Evolutionary conservation across 2,797 vertebrate species (phyloP), one percentile per base, ranked within the genome.

Genomic region (Melanotaenia trifasciata): DNA sequence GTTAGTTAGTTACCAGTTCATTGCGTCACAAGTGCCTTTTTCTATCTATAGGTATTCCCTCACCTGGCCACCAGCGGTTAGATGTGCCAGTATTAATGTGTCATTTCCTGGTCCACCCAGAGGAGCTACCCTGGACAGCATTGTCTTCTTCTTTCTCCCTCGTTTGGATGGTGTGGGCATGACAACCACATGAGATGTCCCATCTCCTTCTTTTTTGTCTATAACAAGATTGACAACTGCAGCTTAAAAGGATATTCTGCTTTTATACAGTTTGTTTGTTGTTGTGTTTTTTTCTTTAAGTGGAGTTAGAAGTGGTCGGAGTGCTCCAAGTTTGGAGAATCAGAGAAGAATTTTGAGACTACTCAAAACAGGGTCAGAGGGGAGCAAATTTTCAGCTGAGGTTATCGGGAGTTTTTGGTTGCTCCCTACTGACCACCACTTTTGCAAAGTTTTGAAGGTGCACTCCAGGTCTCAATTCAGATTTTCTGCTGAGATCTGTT

Each of bases 91-190:
- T 77, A 95, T 94, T 64, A 96, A 66, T 0, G 93, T 91, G 74
- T 96, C 94, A 69, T 85, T 88, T 76, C 90, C 91, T 1, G 86
- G 82, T 36, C 87, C 89, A 1, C 82, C 88, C 10, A 72, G 45
- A 45, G 74, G 91, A 70, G 95, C 94, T 0, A 96, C 92, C 70
- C 96, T 85, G 4, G 96, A 86, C 64, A 96, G 81, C 0, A 86
- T 70, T 0, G 90, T 80, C 83, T 98, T 98, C 94, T 97, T 99
- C 93, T 98, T 99, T 40, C 97, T 94, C 76, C 97, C 97, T 64
- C 97, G 87, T 78, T 96, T 96, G 3, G 95, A 86, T 81, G 67
- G 96, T 18, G 93, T 92, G 76, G 92, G 96, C 94, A 92, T 94
- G 78, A 95, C 92, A 0, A 95, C 92, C 2, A 94, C 88, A 22